Conservation (phyloP, 1,140 invertebrate species). For the Hestina assimilis region DNA sequence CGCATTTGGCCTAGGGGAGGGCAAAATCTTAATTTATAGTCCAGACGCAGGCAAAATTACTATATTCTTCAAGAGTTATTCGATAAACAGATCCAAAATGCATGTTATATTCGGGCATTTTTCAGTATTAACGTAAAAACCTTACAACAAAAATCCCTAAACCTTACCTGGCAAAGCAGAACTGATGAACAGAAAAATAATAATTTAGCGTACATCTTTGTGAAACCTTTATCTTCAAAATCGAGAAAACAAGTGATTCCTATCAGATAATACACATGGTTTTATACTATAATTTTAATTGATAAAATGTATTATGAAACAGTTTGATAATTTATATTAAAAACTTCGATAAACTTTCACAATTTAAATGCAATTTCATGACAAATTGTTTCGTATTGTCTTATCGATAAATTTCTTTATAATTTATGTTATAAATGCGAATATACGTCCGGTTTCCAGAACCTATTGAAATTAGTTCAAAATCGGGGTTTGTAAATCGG, state of each 20-base stretch:
- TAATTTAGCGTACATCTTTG: not conserved
- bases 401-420: not conserved
- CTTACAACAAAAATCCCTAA: too few species aligned
- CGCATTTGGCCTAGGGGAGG: too few species aligned
- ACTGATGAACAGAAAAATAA: not conserved
- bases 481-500: too few species aligned
- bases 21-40: too few species aligned
- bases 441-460: too few species aligned
- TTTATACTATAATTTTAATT: not conserved
- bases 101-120: too few species aligned
- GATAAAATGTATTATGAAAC: not conserved
- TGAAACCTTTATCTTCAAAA: not conserved
- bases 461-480: too few species aligned
- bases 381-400: not conserved
- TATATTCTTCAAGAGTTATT: too few species aligned
- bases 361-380: not conserved
- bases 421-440: not conserved
- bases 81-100: too few species aligned
- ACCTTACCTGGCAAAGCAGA: conserved; percentile 1
- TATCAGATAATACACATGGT: not conserved
- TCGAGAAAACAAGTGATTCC: not conserved
- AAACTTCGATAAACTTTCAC: not conserved
- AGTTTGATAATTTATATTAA: too few species aligned
- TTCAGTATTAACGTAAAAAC: too few species aligned
- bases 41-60: too few species aligned